Evolutionary conservation across 2,797 vertebrate species (phyloP).

Genomic region (Zalophus californianus): DNA sequence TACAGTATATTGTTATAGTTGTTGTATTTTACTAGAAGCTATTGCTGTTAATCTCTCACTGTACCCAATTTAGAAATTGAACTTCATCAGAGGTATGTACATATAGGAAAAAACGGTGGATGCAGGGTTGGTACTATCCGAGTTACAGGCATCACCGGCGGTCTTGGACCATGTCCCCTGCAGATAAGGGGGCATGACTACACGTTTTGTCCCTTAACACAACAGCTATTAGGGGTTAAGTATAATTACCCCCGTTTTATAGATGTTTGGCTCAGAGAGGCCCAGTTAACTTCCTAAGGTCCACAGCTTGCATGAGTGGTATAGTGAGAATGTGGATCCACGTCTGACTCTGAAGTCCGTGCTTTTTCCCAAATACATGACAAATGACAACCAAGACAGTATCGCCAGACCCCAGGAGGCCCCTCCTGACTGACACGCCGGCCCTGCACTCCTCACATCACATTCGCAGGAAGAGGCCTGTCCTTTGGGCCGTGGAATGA

Average conservation of each 20-base stretch:
- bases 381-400: background rate
- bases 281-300: background rate
- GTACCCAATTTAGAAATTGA: background rate
- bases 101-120: background rate
- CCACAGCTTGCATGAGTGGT: background rate
- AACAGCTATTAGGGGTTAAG: background rate
- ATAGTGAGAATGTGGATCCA: background rate
- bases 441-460: background rate
- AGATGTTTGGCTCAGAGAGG: conserved; percentile 1
- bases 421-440: background rate
- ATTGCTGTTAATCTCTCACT: background rate
- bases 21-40: background rate
- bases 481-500: background rate
- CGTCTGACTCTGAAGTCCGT: background rate
- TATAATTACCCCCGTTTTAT: accelerated
- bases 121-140: background rate
- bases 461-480: background rate
- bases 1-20: background rate
- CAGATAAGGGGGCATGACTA: background rate
- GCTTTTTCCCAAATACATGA: background rate
- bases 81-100: background rate
- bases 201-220: background rate
- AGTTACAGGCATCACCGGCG: background rate
- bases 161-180: background rate
- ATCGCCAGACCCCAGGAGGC: background rate